A percentile compares a stretch with the other conserved stretches of the same genome.
phyloP scores from a whole-genome alignment of 2,113 vertebrate species.

The Silurus asotus region DNA sequence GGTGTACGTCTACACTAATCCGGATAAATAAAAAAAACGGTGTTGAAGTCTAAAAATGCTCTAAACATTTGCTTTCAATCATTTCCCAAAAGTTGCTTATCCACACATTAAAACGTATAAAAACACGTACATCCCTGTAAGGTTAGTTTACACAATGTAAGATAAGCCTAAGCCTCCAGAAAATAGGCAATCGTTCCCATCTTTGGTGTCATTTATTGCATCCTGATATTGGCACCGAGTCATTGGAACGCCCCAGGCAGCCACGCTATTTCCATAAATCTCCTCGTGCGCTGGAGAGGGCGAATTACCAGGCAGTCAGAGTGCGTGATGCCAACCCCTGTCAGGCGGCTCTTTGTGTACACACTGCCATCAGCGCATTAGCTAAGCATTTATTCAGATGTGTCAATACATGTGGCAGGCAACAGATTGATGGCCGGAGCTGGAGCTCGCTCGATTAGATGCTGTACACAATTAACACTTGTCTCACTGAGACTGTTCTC shows the following conservation, averaged over 20 bases:
- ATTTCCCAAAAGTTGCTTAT: no score
- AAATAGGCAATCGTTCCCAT: slow-evolving; percentile 3
- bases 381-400: slow-evolving; percentile 52
- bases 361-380: slow-evolving; percentile 44
- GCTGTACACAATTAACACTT: slow-evolving; percentile 44
- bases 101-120: no score
- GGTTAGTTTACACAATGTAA: slow-evolving; percentile 20
- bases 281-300: slow-evolving; percentile 31
- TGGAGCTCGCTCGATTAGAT: slow-evolving; percentile 36
- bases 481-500: slow-evolving; percentile 35
- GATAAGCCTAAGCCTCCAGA: neutral
- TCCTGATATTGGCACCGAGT: slow-evolving; percentile 36
- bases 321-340: slow-evolving; percentile 37
- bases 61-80: no score
- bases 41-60: no score
- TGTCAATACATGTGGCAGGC: slow-evolving; percentile 51
- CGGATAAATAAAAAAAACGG: no score
- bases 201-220: slow-evolving; percentile 26
- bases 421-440: slow-evolving; percentile 33
- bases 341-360: slow-evolving; percentile 24
- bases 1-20: no score
- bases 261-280: slow-evolving; percentile 50
- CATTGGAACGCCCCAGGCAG: slow-evolving; percentile 43
- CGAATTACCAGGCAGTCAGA: slow-evolving; percentile 44
- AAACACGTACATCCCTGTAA: no score